These are phyloP conservation scores for Pachycephala philippinensis DNA, from an alignment of 2,113 vertebrate genomes.

Conservation along the genomic window DNA sequence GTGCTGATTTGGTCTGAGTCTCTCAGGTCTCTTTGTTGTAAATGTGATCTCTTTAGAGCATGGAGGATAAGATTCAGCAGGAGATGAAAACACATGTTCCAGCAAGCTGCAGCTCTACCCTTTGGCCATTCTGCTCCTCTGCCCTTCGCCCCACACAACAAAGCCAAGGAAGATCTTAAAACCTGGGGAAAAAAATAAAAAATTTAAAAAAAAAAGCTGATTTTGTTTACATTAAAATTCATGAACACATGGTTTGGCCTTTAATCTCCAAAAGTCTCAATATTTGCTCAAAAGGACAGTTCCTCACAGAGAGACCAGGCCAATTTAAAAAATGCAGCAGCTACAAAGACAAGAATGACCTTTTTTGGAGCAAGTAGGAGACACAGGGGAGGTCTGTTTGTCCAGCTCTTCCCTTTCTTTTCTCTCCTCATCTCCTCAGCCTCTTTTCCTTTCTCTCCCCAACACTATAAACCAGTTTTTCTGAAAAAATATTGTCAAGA, in stretches of 20 bases:
- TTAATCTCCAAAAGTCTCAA: neutral
- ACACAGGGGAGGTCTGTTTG: neutral
- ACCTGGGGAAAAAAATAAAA: neutral
- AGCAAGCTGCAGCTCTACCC: neutral
- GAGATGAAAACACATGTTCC: neutral
- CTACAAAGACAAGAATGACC: neutral
- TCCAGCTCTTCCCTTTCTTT: neutral
- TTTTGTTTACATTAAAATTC: conserved; percentile 45
- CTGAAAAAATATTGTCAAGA: neutral
- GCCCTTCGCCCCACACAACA: neutral
- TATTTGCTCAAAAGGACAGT: neutral
- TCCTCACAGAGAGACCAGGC: neutral
- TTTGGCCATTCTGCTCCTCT: neutral
- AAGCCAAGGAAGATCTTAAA: neutral
- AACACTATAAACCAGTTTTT: neutral
- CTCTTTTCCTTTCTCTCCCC: neutral
- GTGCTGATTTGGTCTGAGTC: neutral
- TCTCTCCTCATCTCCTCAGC: neutral
- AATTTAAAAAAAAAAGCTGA: neutral
- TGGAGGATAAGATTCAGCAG: neutral
- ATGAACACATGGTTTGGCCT: conserved; percentile 2
- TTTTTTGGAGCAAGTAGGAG: neutral
- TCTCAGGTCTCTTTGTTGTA: neutral
- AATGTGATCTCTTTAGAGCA: conserved; percentile 23
- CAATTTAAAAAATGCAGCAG: neutral